Evolutionary conservation across 2,888 invertebrate species (phyloP).

Genomic region (Yponomeuta sedellus): DNA sequence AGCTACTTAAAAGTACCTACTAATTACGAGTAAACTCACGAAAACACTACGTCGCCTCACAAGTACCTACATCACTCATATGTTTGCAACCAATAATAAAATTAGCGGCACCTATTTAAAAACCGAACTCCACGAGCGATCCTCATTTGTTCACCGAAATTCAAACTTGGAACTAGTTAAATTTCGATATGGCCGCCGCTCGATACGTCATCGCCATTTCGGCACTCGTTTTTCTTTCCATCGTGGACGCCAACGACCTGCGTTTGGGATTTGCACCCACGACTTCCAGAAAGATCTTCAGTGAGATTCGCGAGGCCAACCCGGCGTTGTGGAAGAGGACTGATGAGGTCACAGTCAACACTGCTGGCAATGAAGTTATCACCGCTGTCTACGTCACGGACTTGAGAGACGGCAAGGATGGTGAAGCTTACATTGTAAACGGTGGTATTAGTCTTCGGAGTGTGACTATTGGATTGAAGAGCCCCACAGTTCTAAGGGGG

Average conservation of each 20-base stretch:
- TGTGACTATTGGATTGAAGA: constrained; percentile 52
- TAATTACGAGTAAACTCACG: no score
- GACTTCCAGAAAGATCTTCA: constrained; percentile 44
- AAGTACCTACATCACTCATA: no score
- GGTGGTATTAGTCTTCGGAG: constrained; percentile 53
- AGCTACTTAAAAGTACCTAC: no score
- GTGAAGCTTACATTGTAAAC: constrained; percentile 47
- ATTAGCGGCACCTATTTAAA: constrained; percentile 4
- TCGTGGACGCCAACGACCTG: constrained; percentile 35
- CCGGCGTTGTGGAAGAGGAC: constrained; percentile 58
- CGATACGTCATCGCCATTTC: neutral
- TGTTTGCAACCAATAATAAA: neutral
- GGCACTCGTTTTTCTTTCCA: neutral
- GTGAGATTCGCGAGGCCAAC: constrained; percentile 49
- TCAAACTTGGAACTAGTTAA: neutral
- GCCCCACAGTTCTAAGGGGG: constrained; percentile 54
- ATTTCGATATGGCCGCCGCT: neutral
- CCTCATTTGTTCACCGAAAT: constrained; percentile 1
- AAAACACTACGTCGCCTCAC: no score
- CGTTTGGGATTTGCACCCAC: constrained; percentile 31
- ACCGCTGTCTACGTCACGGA: constrained; percentile 53
- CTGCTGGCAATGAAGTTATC: constrained; percentile 47
- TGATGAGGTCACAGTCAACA: constrained; percentile 46
- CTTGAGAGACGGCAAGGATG: constrained; percentile 51
- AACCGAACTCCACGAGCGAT: neutral